phyloP scores from a whole-genome alignment of 2,113 vertebrate species.

The Aldabrachelys gigantea region DNA sequence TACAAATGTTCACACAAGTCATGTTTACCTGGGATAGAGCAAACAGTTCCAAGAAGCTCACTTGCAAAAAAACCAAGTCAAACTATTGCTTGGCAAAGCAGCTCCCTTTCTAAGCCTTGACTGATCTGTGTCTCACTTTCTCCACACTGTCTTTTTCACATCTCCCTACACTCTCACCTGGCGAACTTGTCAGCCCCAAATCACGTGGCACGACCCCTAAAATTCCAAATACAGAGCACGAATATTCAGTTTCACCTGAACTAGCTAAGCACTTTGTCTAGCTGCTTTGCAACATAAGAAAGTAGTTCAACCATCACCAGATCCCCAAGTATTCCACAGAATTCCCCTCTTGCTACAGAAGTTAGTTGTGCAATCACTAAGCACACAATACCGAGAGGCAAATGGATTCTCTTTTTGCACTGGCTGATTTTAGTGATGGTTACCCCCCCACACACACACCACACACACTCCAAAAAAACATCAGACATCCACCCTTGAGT shows the following conservation, averaged over 20 bases:
- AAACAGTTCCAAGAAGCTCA: not conserved
- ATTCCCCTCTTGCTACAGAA: not conserved
- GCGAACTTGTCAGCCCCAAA: not conserved
- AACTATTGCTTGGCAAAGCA: not conserved
- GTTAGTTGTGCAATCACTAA: not conserved
- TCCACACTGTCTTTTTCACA: not conserved
- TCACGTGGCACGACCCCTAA: not conserved
- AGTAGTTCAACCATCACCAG: not conserved
- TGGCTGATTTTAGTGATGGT: not conserved
- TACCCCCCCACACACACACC: not conserved
- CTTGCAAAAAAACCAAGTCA: not conserved
- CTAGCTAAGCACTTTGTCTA: not conserved
- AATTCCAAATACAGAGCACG: not conserved
- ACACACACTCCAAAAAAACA: not conserved
- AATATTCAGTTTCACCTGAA: not conserved
- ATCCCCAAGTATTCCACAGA: not conserved
- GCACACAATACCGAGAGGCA: not conserved
- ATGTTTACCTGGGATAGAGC: not conserved
- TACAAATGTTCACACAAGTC: not conserved
- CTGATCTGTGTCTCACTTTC: not conserved
- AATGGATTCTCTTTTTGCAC: not conserved
- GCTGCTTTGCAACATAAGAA: not conserved
- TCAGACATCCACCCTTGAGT: not conserved
- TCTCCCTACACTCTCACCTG: not conserved
- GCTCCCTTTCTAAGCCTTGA: not conserved